These are phyloP conservation scores for Allacma fusca DNA, from an alignment of 2,888 invertebrate genomes.

Conservation along the genomic window DNA sequence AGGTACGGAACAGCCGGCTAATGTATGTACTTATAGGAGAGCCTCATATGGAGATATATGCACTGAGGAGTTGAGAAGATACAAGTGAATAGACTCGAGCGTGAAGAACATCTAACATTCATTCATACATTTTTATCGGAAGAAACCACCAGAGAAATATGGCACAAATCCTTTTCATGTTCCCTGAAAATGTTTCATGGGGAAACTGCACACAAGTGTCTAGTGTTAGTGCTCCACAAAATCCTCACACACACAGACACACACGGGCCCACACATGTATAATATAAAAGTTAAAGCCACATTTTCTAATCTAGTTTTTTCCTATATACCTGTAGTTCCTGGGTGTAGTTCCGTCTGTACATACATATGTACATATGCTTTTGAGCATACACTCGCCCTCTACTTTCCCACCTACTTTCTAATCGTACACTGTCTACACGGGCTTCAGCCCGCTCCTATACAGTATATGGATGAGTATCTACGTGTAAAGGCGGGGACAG, in stretches of 20 bases:
- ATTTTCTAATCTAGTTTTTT: slow-evolving; percentile 1
- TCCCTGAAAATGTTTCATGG: slow-evolving; percentile 31
- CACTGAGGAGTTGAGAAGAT: neutral
- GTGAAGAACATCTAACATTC: slow-evolving; percentile 23
- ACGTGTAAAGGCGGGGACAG: too few relatives aligned
- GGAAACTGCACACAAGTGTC: slow-evolving; percentile 11
- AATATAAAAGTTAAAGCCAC: neutral
- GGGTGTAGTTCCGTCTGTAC: too few relatives aligned
- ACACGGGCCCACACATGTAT: too few relatives aligned
- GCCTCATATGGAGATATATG: too few relatives aligned
- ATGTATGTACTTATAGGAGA: neutral
- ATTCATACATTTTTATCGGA: slow-evolving; percentile 38
- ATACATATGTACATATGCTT: too few relatives aligned
- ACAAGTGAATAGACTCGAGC: slow-evolving; percentile 16
- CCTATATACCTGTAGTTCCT: neutral
- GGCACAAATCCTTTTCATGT: slow-evolving; percentile 40
- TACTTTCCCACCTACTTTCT: neutral
- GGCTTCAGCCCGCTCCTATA: too few relatives aligned
- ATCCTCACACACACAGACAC: too few relatives aligned
- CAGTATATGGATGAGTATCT: too few relatives aligned
- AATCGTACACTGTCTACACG: too few relatives aligned
- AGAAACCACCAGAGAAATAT: slow-evolving; percentile 38
- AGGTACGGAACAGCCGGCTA: too few relatives aligned
- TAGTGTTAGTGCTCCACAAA: too few relatives aligned
- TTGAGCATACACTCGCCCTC: neutral